These are phyloP conservation scores for Ascaphus truei DNA, from an alignment of 2,113 vertebrate genomes.

Conservation along the genomic window DNA sequence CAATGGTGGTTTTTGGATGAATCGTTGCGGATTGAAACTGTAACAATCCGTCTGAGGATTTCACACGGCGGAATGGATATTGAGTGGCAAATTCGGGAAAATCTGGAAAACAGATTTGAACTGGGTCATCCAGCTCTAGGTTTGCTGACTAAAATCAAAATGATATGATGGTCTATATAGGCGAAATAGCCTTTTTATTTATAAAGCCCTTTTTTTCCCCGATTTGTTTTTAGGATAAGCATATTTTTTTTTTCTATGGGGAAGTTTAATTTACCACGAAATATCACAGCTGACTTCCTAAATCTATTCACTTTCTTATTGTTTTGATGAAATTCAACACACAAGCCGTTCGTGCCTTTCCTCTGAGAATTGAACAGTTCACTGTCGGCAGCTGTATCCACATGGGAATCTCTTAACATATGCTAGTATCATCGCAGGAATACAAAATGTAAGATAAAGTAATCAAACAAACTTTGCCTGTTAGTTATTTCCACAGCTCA, in stretches of 20 bases:
- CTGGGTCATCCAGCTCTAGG: too few species aligned
- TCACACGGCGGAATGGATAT: too few species aligned
- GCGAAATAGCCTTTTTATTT: too few species aligned
- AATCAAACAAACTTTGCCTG: conserved; percentile 48
- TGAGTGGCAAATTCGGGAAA: too few species aligned
- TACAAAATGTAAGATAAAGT: conserved; percentile 48
- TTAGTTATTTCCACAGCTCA: conserved; percentile 43
- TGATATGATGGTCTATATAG: too few species aligned
- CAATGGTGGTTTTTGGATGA: too few species aligned
- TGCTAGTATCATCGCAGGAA: conserved; percentile 46
- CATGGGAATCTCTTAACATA: conserved; percentile 59
- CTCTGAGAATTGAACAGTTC: conserved; percentile 57
- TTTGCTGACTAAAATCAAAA: too few species aligned
- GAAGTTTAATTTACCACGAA: conserved; percentile 49
- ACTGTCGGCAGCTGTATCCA: conserved; percentile 48
- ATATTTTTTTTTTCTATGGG: conserved; percentile 33
- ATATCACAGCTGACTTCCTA: conserved; percentile 49
- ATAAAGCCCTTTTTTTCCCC: too few species aligned
- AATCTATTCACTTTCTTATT: conserved; percentile 54
- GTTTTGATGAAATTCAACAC: conserved; percentile 49
- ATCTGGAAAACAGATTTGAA: too few species aligned
- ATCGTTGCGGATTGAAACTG: too few species aligned
- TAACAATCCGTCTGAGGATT: too few species aligned
- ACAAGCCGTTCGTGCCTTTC: conserved; percentile 50
- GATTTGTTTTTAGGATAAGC: neutral